Conservation (phyloP, 2,113 vertebrate genomes). For the Hyaena hyaena region DNA sequence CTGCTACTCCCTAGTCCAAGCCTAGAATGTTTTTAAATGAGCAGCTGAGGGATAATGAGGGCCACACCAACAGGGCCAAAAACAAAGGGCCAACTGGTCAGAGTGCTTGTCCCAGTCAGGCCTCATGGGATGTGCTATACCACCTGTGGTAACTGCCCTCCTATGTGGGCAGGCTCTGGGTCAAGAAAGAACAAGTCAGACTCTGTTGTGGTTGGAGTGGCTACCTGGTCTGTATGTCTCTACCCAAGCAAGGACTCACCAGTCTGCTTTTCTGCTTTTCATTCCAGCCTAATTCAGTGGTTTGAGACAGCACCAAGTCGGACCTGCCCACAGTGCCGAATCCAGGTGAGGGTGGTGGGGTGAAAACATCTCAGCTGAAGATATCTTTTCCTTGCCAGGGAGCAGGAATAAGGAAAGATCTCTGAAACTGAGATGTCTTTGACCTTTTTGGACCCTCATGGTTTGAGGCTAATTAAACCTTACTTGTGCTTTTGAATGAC, state of each 20-base stretch:
- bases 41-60: background rate
- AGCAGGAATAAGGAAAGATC: background rate
- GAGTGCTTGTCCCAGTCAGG: background rate
- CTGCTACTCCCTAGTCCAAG: background rate
- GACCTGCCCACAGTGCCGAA: constrained; percentile 96
- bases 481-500: background rate
- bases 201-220: background rate
- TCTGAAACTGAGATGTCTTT: background rate
- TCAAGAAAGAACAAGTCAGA: background rate
- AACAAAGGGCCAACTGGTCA: background rate
- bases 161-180: background rate
- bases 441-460: background rate
- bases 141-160: background rate
- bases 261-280: constrained; percentile 42
- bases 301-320: constrained; percentile 95
- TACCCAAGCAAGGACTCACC: background rate
- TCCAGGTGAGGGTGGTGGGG: constrained; percentile 88
- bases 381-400: background rate
- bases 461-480: constrained; percentile 2
- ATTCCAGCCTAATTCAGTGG: constrained; percentile 93
- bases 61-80: background rate
- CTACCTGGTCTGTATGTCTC: background rate
- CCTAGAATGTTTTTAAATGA: background rate
- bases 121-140: background rate
- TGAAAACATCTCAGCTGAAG: background rate